These are phyloP conservation scores for Coenonympha glycerion DNA, from an alignment of 2,888 invertebrate genomes.

Conservation along the genomic window DNA sequence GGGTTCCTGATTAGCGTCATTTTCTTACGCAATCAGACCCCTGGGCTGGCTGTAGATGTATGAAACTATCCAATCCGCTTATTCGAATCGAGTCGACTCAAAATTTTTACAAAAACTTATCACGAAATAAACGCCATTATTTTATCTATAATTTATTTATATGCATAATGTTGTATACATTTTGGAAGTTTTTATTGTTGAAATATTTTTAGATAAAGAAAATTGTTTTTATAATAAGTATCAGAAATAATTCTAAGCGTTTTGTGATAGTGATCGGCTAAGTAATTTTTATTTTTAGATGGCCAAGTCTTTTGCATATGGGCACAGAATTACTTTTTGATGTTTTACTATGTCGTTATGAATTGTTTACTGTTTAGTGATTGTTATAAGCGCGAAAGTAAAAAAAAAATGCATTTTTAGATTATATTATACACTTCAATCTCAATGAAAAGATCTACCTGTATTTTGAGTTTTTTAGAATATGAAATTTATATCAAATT, in stretches of 20 bases:
- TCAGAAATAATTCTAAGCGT: background rate
- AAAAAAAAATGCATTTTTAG: background rate
- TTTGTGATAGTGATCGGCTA: background rate
- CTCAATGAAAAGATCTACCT: slow-evolving; percentile 4
- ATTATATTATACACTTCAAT: background rate
- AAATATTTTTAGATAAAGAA: background rate
- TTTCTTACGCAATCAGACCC: too few relatives aligned
- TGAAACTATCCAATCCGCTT: too few relatives aligned
- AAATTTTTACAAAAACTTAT: too few relatives aligned
- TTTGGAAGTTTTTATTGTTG: background rate
- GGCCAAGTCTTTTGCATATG: background rate
- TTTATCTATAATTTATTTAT: background rate
- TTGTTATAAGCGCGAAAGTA: background rate
- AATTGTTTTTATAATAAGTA: background rate
- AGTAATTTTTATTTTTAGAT: background rate
- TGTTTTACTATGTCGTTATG: background rate
- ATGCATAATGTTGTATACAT: background rate
- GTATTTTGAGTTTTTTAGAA: background rate
- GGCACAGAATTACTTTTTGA: background rate
- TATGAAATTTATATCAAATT: background rate
- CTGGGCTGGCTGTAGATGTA: too few relatives aligned
- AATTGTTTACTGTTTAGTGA: background rate
- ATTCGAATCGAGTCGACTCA: too few relatives aligned
- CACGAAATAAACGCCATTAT: too few relatives aligned
- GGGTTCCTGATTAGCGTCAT: too few relatives aligned